Conservation (phyloP, 2,113 vertebrate species). For the Fulica atra region DNA sequence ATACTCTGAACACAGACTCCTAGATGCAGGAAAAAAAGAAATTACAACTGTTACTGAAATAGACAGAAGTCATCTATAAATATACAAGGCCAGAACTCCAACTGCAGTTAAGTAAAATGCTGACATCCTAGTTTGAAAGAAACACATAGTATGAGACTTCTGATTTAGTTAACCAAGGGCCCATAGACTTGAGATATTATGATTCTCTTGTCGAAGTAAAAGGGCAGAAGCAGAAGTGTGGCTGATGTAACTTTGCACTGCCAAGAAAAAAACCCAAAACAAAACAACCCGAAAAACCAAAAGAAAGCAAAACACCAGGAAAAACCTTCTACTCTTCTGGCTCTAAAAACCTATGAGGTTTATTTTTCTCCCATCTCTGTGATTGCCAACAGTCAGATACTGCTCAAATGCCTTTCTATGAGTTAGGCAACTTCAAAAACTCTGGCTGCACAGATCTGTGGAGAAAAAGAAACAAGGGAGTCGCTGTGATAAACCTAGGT, state of each 20-base stretch:
- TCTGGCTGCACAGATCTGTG: background rate
- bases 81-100: background rate
- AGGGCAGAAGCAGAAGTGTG: background rate
- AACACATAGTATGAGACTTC: background rate
- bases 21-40: background rate
- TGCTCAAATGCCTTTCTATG: background rate
- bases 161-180: background rate
- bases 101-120: background rate
- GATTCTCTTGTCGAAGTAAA: background rate
- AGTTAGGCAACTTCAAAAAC: background rate
- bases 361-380: background rate
- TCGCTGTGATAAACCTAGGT: background rate
- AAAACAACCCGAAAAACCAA: background rate
- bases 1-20: background rate
- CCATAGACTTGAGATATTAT: background rate
- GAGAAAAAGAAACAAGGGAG: background rate
- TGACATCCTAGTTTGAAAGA: background rate
- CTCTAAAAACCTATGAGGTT: background rate
- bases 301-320: no score
- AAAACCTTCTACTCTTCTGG: rapidly evolving
- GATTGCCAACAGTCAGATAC: background rate
- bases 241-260: background rate
- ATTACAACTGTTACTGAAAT: background rate
- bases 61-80: background rate
- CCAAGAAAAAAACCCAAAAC: background rate